Base-by-base conservation (phyloP, 2,888 invertebrate species). In the Hesperia comma region DNA sequence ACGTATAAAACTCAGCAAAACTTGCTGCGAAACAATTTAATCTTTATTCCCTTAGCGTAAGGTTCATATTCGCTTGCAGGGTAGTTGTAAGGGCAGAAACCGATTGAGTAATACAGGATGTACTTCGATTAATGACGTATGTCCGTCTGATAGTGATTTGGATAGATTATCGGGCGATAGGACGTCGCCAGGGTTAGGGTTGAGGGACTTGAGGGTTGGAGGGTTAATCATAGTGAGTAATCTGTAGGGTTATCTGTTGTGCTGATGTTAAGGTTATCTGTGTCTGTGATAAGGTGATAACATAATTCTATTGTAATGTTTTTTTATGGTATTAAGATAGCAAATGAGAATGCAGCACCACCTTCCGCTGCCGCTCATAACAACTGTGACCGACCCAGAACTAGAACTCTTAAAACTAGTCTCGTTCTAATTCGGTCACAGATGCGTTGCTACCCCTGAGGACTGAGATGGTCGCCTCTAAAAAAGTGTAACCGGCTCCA, bases 91-190 rank as follows among this genome's bases (percentile, higher is more conserved):
- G 51, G 15, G 64, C 32, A 41, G 26, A 64, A 41, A 41, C 19
- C 37, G 64, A 64, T 53, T 58, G 53, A 53, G 53, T 58, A 41
- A 15, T 37, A 53, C 72, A 70, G 72, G 72, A 73, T 73, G 69
- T 60, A 41, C 53, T 58, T 19, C 32, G 53, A 58, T 53, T 51
- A 58, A 64, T 58, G 64, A 53, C 41, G 49, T 37, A 64, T 53
- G 64, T 64, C 64, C 58, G 64, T 58, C 26, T 58, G 64, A 58
- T 64, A 53, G 51, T 54, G 60, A 66, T 66, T 60, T 41, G 12
- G 54, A 58, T 43, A 41, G 51, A 58, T 53, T 54, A 60, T 64
- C 57, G 41, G 15, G 46, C 12, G 57, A 55, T 46, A 49, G 56
- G 33, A 17, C 32, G 61, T 26, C 15, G 51, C 12, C 41, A 10